Evolutionary conservation across 92 coral and sea anemone genomes (phyloP).

Genomic region (Zoanthus sansibaricus): DNA sequence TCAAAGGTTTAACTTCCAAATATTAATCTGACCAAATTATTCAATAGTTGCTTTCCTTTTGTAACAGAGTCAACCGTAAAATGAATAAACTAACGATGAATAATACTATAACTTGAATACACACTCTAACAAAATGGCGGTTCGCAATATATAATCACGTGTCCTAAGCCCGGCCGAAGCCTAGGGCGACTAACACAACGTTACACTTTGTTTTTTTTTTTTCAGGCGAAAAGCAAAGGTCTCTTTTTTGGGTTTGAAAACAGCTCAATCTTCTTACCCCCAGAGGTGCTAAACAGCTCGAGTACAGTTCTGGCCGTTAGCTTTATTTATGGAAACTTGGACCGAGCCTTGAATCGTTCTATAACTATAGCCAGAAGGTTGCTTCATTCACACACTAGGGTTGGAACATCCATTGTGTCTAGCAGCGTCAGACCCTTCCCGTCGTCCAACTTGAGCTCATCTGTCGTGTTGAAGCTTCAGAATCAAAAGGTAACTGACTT

Average conservation of each 20-base stretch:
- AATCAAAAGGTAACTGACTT: slow-evolving; percentile 5
- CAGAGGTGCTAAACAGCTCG: slow-evolving; percentile 13
- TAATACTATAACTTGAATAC: no score
- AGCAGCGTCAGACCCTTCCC: slow-evolving; percentile 37
- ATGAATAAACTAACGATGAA: no score
- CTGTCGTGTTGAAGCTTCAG: slow-evolving; percentile 26
- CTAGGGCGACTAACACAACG: not conserved
- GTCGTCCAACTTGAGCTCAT: slow-evolving; percentile 27
- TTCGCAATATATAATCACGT: no score
- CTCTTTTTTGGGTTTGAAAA: slow-evolving; percentile 16
- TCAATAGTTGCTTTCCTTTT: no score
- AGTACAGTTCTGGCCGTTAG: slow-evolving; percentile 1
- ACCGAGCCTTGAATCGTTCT: slow-evolving; percentile 3
- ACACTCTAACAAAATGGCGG: no score
- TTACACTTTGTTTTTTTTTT: not conserved
- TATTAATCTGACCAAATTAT: no score
- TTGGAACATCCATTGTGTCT: slow-evolving; percentile 14
- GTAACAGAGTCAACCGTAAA: no score
- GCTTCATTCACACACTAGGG: not conserved
- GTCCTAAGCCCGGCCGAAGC: no score
- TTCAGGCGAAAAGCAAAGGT: slow-evolving; percentile 19
- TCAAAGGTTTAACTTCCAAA: no score
- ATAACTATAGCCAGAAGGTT: not conserved
- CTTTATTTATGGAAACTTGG: slow-evolving; percentile 15
- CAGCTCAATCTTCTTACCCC: slow-evolving; percentile 24